Evolutionary conservation across 1,140 invertebrate genomes (phyloP), one percentile per base, ranked within the genome.

Genomic region (Heterodera carotae): DNA sequence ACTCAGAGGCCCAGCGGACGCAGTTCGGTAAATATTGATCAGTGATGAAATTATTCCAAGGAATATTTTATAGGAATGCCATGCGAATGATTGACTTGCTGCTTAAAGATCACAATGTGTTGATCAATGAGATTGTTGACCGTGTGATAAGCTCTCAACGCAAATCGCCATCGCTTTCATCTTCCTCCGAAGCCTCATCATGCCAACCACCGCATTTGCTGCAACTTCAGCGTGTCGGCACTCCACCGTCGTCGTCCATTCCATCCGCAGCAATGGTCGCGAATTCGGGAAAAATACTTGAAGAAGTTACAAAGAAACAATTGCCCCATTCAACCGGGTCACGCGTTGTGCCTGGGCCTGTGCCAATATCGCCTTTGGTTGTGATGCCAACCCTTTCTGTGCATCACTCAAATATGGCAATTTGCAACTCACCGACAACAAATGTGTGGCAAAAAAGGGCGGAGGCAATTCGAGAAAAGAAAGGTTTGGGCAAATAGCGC

Each of bases 391-490:
- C 48, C 31, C 33, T 27, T 6, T 56, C 39, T 29, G 33, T 66
- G n/a, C 18, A 81, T 27, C 18, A 27, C 25, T 36, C 43, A 25
- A 3, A 5, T 48, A 67, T 2, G 10, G 4, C 48, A 27, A 15
- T 68, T 31, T 31, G 64, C 43, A 80, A 43, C 33, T 27, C 81
- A 6, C 29, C 66, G 22, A 4, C 82, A 18, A 31, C 81, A 15
- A 76, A 85, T 56, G 84, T 85, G 12, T 85, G 84, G 84, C 82
- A 85, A 60, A 84, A 85, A 64, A 69, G 84, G 53, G 84, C 84
- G 2, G 71, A 74, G 33, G 84, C 84, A 5, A 83, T 69, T 29
- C 81, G 81, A 25, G 64, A 84, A 69, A 75, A 83, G 60, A 71
- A 83, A 77, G 48, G 71, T 70, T 25, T n/a, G n/a, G 29, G 69